Conservation (phyloP, 2,888 invertebrate species). For the Pristionchus entomophagus region DNA sequence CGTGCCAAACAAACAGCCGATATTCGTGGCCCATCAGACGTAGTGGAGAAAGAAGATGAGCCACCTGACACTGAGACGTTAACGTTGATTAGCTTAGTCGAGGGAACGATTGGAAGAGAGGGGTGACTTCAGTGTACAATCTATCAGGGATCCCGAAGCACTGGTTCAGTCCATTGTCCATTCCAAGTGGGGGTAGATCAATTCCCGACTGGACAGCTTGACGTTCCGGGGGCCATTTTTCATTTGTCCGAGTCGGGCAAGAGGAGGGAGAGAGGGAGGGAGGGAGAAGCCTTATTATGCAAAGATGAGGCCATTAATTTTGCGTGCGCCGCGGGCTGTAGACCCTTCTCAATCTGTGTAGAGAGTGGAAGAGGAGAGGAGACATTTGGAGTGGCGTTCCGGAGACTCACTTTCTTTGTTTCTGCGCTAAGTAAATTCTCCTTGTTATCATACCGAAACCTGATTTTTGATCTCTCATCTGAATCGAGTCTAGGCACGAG, state of each 20-base stretch:
- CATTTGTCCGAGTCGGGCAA: neutral
- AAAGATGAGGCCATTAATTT: slow-evolving; percentile 41
- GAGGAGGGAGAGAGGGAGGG: neutral
- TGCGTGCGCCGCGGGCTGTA: neutral
- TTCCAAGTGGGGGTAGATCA: too few species aligned
- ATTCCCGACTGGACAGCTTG: slow-evolving; percentile 18
- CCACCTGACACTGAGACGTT: neutral
- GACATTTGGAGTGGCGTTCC: neutral
- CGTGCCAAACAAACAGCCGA: neutral
- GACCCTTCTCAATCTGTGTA: slow-evolving; percentile 2
- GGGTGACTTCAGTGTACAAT: neutral
- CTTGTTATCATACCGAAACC: neutral
- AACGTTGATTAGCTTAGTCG: neutral
- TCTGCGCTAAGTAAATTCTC: neutral
- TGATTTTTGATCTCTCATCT: neutral
- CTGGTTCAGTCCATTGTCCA: too few species aligned
- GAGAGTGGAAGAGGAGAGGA: neutral
- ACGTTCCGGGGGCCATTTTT: slow-evolving; percentile 15
- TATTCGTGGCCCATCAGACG: neutral
- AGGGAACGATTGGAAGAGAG: neutral
- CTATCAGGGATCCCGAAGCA: too few species aligned
- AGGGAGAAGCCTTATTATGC: slow-evolving; percentile 26
- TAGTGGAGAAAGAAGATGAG: too few species aligned
- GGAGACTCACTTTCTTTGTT: neutral
- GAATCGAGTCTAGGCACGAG: neutral